Evolutionary conservation across 2,113 vertebrate genomes (phyloP), one percentile per base, ranked within the genome.

Genomic region (Phasianus colchicus): DNA sequence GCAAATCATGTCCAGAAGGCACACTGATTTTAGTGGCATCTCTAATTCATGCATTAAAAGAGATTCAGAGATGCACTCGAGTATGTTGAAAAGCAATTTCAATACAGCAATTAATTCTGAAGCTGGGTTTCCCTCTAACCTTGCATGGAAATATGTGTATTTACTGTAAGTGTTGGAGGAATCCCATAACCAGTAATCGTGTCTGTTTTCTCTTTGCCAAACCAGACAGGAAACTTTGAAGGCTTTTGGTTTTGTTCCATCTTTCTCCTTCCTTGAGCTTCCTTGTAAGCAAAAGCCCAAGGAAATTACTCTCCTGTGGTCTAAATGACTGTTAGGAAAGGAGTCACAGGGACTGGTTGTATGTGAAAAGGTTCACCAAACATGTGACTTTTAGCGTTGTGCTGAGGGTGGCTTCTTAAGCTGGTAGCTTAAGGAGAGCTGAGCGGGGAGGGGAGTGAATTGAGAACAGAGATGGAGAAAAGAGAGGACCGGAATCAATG

Each of bases 111-210:
- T 83, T 50, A 77, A 50, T 83, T 50, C 6, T 7, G 48, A 84
- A 57, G 45, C 0, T 30, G 77, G 11, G n/a, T 78, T 92, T 63
- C 70, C 75, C 48, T 82, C 21, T 64, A 43, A 10, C 8, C 16
- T 24, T 32, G 32, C 29, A 22, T 57, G 38, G 9, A 36, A 61
- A 66, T 8, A 48, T 11, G 5, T 0, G 0, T 32, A 21, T 18
- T 92, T 65, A 61, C 63, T 55, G 50, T 76, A 86, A 38, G 20
- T 38, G 12, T 27, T 12, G 38, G 61, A 78, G 81, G 84, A 95
- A 75, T 82, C 66, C 70, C 38, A 55, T 64, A 92, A 61, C 1
- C 0, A 0, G 27, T 16, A 16, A 10, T 34, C 47, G 2, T 7
- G 29, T 10, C 52, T 85, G 19, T 54, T 85, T 83, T 82, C 60